Evolutionary conservation across 92 coral and sea anemone genomes (phyloP).

Genomic region (Nematostella vectensis): DNA sequence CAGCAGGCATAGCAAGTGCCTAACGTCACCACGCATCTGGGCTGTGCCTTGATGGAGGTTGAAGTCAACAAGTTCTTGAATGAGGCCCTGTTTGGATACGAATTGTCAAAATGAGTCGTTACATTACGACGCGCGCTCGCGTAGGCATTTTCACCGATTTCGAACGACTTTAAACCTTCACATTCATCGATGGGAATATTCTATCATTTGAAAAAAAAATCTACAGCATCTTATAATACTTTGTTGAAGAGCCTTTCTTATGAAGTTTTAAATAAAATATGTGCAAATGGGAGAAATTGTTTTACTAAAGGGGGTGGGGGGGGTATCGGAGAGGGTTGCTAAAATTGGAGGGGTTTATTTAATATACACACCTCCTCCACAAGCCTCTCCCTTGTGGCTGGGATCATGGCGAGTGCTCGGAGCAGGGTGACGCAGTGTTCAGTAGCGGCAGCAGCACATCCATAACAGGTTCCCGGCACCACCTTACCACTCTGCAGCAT

Average conservation of each 20-base stretch:
- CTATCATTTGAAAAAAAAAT: no score
- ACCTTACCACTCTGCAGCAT: conserved; percentile 41
- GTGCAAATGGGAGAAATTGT: no score
- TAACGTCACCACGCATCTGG: conserved; percentile 89
- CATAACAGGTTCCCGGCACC: conserved; percentile 84
- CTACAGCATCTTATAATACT: no score
- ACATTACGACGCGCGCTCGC: not conserved
- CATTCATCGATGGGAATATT: no score
- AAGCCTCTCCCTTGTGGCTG: conserved; percentile 74
- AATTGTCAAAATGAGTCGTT: not conserved
- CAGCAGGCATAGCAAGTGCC: conserved; percentile 81
- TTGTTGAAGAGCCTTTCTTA: no score
- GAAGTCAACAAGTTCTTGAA: conserved; percentile 82
- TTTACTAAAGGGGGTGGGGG: no score
- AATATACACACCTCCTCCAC: conserved; percentile 74
- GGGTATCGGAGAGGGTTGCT: no score
- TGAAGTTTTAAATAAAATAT: no score
- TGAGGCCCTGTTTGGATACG: conserved; percentile 80
- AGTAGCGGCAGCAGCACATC: conserved; percentile 98
- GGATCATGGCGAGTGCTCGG: conserved; percentile 86
- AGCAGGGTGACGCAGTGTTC: conserved; percentile 94
- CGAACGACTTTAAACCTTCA: no score
- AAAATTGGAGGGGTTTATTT: no score
- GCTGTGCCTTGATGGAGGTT: conserved; percentile 95
- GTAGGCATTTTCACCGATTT: no score